Evolutionary conservation across 1,140 invertebrate genomes (phyloP).

Genomic region (Pinna nobilis): DNA sequence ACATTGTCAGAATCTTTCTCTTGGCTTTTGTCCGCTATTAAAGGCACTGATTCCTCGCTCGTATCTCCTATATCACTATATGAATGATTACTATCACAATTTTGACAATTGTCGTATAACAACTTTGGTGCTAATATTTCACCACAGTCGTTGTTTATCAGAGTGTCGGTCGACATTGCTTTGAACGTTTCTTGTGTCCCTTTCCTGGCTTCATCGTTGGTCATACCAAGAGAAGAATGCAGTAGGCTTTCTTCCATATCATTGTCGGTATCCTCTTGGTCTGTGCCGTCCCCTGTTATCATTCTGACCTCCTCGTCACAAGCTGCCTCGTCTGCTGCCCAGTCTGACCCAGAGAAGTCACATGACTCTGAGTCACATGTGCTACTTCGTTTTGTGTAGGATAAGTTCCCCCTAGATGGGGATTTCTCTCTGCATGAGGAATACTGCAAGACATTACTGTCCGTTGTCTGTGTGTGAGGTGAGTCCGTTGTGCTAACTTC

Average conservation of each 20-base stretch:
- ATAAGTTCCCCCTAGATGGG: not conserved
- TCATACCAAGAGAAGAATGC: no score
- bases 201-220: no score
- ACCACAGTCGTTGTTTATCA: no score
- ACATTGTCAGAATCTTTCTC: no score
- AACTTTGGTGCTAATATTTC: no score
- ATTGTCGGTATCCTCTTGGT: slow-evolving; percentile 55
- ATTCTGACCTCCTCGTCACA: slow-evolving; percentile 65
- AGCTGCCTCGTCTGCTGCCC: slow-evolving; percentile 62
- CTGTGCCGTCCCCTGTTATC: slow-evolving; percentile 61
- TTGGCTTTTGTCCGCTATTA: no score
- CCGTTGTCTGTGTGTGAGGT: not conserved
- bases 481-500: not conserved
- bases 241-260: not conserved
- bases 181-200: no score
- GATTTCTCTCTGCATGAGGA: not conserved
- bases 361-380: slow-evolving; percentile 59
- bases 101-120: no score
- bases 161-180: no score
- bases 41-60: no score
- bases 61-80: no score
- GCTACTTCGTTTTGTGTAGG: slow-evolving; percentile 40
- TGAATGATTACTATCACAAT: no score
- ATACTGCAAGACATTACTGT: not conserved
- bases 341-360: slow-evolving; percentile 57